Evolutionary conservation across 1,140 invertebrate species (phyloP), one percentile per base, ranked within the genome.

Genomic region (Diachasmimorpha longicaudata): DNA sequence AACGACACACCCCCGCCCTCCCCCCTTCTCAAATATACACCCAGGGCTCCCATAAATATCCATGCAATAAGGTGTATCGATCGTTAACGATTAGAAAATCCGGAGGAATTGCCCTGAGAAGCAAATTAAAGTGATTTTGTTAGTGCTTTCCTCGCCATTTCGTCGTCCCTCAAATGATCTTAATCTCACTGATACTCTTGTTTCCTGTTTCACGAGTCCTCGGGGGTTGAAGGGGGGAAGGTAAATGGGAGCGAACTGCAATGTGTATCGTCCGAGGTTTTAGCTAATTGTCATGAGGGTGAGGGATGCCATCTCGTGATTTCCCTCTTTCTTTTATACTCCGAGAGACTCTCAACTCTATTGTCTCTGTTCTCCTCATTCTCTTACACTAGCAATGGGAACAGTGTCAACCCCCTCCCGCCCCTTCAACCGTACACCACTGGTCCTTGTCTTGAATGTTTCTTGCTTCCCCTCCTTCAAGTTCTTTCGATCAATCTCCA

Each of bases 221-320:
- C n/a, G n/a, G n/a, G n/a, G 21, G 52, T 3, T 72, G 77, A 72
- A 78, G 77, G 58, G 58, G 67, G 73, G n/a, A 68, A 58, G 74
- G 75, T 72, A 75, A 77, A 79, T 79, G 76, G 71, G 36, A 68
- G 72, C 46, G 69, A 68, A 25, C 39, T 68, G 25, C 44, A 63
- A n/a, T 39, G 21, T 46, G 21, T 46, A 39, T 72, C 46, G 58
- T 55, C 48, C 52, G 37, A 72, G 73, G 69, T 67, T 79, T 77
- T 79, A 79, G 78, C 78, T 79, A 79, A 79, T 79, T 79, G 78
- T 77, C 48, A 37, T 67, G 42, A 52, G 74, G 16, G 55, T 74
- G 63, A 71, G 63, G 70, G 39, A 69, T 69, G 73, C 46, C 66
- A 78, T 78, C 77, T 78, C 70, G 72, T 42, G 70, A 78, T 78